Base-by-base conservation (phyloP, 2,113 vertebrate genomes). In the Chaetodon trifascialis region DNA sequence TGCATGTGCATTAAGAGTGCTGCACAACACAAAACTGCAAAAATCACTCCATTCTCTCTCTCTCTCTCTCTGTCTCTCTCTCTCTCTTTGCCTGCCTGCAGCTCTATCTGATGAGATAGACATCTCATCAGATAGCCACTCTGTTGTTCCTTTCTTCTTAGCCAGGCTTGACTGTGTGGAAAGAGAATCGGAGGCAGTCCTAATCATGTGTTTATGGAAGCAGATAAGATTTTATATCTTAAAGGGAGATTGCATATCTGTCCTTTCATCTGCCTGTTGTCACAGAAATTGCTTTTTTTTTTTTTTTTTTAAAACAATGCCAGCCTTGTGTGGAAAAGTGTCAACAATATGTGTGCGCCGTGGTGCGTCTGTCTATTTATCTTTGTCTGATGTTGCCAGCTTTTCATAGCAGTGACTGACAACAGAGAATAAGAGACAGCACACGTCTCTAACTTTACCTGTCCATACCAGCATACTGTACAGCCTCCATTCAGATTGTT, bases 131-230 rank as follows among this genome's bases (percentile, higher is more conserved):
- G 89, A 91, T 92, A 91, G 79, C 51, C 82, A 89, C 88, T 92
- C 93, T 94, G 92, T 95, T 94, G 91, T 93, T 89, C 85, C 83
- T 85, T 89, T 91, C 73, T 86, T 92, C 86, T 85, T 76, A 91
- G 92, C 88, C 74, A 77, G 90, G 88, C 88, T 88, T 78, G 79
- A 91, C 91, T 91, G 85, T 84, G 82, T 84, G 85, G 87, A 91
- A 89, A 92, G 86, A 84, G 80, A 92, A 88, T 92, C 73, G 73
- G 76, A 90, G 83, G 82, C 56, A 62, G 81, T 91, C 76, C 76
- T 94, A 93, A 95, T 95, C 91, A 82, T 85, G 71, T 94, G 94
- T 94, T 95, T 94, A 94, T 91, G 89, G 89, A 90, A 84, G 86
- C 83, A 90, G 95, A 96, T 95, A 95, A 93, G 93, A 93, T 85